A percentile compares a stretch with the other conserved stretches of the same genome.
These are phyloP conservation scores for Artibeus jamaicensis DNA, from an alignment of 2,797 vertebrate species.

Conservation along the genomic window DNA sequence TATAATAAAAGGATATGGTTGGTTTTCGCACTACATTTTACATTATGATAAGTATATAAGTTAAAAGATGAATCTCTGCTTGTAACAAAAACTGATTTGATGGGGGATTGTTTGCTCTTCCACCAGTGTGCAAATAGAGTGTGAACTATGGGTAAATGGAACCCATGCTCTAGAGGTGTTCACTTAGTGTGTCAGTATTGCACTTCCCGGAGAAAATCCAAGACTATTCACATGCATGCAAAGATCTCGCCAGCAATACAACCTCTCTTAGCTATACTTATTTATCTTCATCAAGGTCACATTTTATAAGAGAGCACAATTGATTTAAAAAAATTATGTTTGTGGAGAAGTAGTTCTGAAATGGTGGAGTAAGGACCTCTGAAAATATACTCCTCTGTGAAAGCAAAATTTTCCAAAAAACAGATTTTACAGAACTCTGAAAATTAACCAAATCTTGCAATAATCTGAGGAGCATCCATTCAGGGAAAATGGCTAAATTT, in stretches of 20 bases:
- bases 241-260: background rate
- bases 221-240: background rate
- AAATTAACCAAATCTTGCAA: background rate
- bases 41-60: background rate
- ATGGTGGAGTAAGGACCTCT: background rate
- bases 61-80: background rate
- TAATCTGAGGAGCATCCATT: background rate
- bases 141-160: background rate
- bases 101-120: background rate
- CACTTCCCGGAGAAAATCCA: background rate
- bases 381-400: background rate
- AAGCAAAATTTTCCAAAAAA: background rate
- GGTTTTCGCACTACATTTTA: slow-evolving; percentile 40
- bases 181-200: background rate
- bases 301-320: background rate
- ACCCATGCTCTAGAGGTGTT: background rate
- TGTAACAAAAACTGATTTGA: background rate
- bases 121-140: background rate
- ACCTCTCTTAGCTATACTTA: background rate
- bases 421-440: background rate
- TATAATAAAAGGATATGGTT: background rate
- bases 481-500: background rate
- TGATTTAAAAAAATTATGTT: background rate
- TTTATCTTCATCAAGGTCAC: background rate
- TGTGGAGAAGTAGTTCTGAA: background rate